Conservation (phyloP, 37 sponge, comb jelly and placozoan species). For the Aphrocallistes beatrix region DNA sequence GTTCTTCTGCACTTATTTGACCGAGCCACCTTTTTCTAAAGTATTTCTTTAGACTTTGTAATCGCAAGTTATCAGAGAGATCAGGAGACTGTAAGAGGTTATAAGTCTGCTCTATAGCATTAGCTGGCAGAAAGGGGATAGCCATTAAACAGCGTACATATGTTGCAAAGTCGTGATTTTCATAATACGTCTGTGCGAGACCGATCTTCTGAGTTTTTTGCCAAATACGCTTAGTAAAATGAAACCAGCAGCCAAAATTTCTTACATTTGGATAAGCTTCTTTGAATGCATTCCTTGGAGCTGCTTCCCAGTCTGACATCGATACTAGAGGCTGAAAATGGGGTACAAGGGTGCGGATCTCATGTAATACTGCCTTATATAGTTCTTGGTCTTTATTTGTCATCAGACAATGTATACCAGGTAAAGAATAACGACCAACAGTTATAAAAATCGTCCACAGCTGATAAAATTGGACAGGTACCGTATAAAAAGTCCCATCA, state of each 20-base stretch:
- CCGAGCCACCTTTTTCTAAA: not conserved
- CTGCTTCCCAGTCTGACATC: slow-evolving; percentile 2
- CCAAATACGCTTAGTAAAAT: slow-evolving; percentile 8
- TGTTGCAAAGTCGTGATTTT: not conserved
- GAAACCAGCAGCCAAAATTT: not conserved
- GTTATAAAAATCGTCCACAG: not conserved
- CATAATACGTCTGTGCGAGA: not conserved
- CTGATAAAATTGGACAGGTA: slow-evolving; percentile 6
- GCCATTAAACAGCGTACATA: not conserved
- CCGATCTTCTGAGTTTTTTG: not conserved
- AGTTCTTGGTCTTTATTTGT: not conserved
- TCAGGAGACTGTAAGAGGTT: not conserved
- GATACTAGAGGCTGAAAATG: not conserved
- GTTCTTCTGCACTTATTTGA: not conserved
- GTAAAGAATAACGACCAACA: slow-evolving; percentile 12
- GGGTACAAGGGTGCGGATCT: not conserved
- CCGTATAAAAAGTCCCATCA: slow-evolving; percentile 17
- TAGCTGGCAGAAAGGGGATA: not conserved
- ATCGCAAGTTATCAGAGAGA: not conserved
- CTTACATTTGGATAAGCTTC: not conserved
- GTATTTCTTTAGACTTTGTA: not conserved
- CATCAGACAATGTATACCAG: slow-evolving; percentile 12
- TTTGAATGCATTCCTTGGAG: not conserved
- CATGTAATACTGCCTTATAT: not conserved
- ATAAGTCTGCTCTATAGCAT: not conserved